phyloP scores from a whole-genome alignment of 2,797 vertebrate genomes.

The Phataginus tricuspis region DNA sequence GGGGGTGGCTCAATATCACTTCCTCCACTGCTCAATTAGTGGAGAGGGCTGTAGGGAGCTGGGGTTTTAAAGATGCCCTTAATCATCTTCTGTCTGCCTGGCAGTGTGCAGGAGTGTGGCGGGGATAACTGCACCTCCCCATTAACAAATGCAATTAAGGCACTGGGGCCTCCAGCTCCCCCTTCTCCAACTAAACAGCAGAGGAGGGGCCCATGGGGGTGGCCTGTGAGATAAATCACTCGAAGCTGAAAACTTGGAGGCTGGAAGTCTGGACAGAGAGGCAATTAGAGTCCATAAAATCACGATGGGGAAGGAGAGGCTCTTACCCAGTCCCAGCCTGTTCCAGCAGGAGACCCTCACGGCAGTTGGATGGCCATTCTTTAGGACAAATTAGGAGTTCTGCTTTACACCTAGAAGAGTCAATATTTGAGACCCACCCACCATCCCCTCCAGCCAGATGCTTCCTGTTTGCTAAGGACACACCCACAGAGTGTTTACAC shows the following conservation, averaged over 20 bases:
- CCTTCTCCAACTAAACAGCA: constrained; percentile 54
- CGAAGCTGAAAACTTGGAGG: constrained; percentile 45
- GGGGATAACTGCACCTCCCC: constrained; percentile 58
- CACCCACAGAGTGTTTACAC: not conserved
- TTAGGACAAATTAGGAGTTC: not conserved
- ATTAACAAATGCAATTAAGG: constrained; percentile 74
- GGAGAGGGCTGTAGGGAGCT: constrained; percentile 49
- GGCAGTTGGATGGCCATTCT: not conserved
- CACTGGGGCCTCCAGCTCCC: constrained; percentile 31
- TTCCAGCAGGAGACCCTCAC: not conserved
- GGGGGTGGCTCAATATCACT: constrained; percentile 4
- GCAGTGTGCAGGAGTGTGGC: constrained; percentile 32
- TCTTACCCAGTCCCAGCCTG: not conserved
- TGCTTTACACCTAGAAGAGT: not conserved
- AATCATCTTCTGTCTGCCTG: constrained; percentile 63
- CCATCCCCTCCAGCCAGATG: not conserved
- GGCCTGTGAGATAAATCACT: constrained; percentile 65
- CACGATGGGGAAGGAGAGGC: not conserved
- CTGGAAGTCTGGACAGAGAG: constrained; percentile 52
- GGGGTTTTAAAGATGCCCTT: constrained; percentile 54
- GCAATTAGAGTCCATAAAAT: not conserved
- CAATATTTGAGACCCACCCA: not conserved
- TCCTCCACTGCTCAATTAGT: constrained; percentile 53
- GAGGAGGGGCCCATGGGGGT: not conserved
- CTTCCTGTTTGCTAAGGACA: not conserved